Conservation (phyloP, 2,797 vertebrate genomes). For the Sparidentex hasta region DNA sequence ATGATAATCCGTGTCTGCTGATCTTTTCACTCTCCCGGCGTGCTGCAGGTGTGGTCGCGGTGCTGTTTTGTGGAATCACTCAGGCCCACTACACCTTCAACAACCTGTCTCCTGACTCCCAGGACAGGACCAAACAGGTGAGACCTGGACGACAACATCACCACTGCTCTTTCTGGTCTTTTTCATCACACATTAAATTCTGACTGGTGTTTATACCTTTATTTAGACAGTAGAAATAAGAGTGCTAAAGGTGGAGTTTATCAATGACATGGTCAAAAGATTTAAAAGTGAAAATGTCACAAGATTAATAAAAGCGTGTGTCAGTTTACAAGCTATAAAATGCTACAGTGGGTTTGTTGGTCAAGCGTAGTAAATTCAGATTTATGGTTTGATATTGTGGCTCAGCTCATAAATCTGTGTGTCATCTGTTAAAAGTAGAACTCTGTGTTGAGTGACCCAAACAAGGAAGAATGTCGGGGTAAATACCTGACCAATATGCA, state of each 20-base stretch:
- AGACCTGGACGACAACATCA: slow-evolving; percentile 41
- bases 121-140: slow-evolving; percentile 96
- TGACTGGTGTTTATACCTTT: neutral
- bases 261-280: neutral
- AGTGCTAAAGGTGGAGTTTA: neutral
- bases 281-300: slow-evolving; percentile 12
- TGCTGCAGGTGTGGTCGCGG: slow-evolving; percentile 93
- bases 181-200: neutral
- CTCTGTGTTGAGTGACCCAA: too few species aligned
- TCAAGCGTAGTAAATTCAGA: neutral
- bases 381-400: neutral
- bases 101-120: slow-evolving; percentile 95
- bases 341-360: neutral
- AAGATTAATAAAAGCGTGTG: neutral
- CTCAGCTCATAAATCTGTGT: neutral
- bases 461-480: too few species aligned
- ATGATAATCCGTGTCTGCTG: neutral
- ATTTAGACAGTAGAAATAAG: neutral
- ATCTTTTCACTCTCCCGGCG: slow-evolving; percentile 3
- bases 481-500: too few species aligned
- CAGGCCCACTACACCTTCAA: slow-evolving; percentile 99
- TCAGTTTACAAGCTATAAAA: neutral
- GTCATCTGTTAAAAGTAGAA: too few species aligned
- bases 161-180: neutral
- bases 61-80: slow-evolving; percentile 97